These are phyloP conservation scores for Saguinus imperator DNA, from an alignment of 2,113 vertebrate species.

Conservation along the genomic window DNA sequence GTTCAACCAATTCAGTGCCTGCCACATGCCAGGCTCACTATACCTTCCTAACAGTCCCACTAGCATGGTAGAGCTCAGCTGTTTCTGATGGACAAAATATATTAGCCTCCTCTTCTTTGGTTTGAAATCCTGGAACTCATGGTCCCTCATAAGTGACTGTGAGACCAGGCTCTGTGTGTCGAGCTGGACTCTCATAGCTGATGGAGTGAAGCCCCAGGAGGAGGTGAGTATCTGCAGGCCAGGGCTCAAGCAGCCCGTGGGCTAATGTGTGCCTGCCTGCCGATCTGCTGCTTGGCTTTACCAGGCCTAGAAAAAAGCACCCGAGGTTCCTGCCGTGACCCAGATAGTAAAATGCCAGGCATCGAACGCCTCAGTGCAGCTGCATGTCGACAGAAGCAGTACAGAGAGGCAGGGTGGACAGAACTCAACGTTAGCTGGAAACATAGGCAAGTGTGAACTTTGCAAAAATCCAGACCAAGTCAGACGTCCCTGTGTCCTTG, in stretches of 20 bases:
- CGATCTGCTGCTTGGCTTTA: neutral
- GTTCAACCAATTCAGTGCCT: neutral
- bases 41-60: neutral
- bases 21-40: fast-evolving
- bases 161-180: neutral
- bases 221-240: no score
- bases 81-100: neutral
- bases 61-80: neutral
- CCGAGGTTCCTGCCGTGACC: neutral
- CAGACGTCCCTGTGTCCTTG: neutral
- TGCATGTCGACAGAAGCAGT: neutral
- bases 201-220: neutral
- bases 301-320: neutral
- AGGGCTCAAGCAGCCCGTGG: neutral
- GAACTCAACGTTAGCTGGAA: neutral
- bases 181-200: neutral
- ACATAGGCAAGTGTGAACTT: fast-evolving
- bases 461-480: neutral
- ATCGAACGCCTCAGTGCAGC: neutral
- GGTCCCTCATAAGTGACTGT: neutral
- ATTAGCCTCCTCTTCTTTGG: neutral
- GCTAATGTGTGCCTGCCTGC: neutral
- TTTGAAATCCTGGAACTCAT: neutral
- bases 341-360: neutral
- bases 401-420: fast-evolving